Evolutionary conservation across 2,797 vertebrate species (phyloP).

Genomic region (Sebastes baramenuke): DNA sequence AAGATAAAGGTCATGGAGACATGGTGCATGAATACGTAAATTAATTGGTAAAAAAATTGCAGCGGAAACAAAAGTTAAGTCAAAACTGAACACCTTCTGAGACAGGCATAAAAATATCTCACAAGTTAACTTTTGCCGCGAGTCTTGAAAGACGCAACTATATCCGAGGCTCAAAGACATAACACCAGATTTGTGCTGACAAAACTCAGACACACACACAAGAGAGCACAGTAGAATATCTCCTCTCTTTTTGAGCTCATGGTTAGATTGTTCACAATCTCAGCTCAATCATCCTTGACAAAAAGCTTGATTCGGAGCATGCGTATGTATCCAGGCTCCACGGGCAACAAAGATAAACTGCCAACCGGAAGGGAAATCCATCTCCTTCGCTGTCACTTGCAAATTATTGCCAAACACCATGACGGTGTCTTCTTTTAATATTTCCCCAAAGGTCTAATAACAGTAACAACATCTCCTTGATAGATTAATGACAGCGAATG

Average conservation of each 20-base stretch:
- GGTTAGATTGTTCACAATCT: conserved; percentile 60
- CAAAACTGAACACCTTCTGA: neutral
- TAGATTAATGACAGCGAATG: conserved; percentile 63
- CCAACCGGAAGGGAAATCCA: conserved; percentile 77
- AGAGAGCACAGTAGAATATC: conserved; percentile 18
- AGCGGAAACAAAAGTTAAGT: neutral
- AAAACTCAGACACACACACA: conserved; percentile 30
- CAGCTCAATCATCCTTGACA: conserved; percentile 79
- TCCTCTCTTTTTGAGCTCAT: conserved; percentile 46
- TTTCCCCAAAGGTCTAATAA: conserved; percentile 72
- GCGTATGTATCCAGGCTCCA: conserved; percentile 56
- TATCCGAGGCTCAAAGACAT: conserved; percentile 21
- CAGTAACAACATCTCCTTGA: conserved; percentile 60
- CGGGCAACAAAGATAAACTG: conserved; percentile 76
- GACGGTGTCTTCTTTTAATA: conserved; percentile 77
- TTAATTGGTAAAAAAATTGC: conserved; percentile 2
- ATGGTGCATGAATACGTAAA: neutral
- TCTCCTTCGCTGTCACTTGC: conserved; percentile 75
- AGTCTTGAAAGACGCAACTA: conserved; percentile 9
- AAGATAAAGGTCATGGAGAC: neutral
- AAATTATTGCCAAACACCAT: conserved; percentile 75
- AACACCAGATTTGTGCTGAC: conserved; percentile 38
- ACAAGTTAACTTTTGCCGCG: neutral
- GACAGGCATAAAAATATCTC: neutral
- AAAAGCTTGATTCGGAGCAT: conserved; percentile 73